phyloP scores from a whole-genome alignment of 2,888 invertebrate genomes.

The Prenolepis imparis region DNA sequence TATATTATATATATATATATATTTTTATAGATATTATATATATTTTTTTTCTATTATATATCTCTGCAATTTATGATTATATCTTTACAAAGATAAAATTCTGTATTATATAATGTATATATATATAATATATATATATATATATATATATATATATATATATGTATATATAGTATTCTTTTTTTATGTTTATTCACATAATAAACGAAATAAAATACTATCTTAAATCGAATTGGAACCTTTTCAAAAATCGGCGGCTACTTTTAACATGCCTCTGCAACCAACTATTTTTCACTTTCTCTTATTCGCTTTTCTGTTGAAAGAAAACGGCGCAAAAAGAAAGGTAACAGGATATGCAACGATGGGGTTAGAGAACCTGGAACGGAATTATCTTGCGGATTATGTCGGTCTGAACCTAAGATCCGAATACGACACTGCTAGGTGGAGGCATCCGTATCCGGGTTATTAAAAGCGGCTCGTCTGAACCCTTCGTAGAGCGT shows the following conservation, averaged over 20 bases:
- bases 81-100: background rate
- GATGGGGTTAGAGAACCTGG: slow-evolving; percentile 73
- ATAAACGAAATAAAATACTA: background rate
- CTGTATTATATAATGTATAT: no score
- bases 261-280: background rate
- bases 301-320: slow-evolving; percentile 1
- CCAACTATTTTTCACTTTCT: background rate
- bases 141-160: no score
- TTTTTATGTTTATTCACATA: background rate
- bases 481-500: slow-evolving; percentile 67
- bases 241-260: slow-evolving; percentile 14
- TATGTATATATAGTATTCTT: background rate
- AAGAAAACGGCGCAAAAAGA: slow-evolving; percentile 57
- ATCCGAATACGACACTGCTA: slow-evolving; percentile 80
- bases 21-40: no score
- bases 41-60: background rate
- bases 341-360: slow-evolving; percentile 73
- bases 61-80: no score
- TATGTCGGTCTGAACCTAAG: slow-evolving; percentile 68
- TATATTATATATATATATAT: no score
- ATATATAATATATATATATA: no score
- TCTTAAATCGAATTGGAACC: background rate
- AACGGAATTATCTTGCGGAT: slow-evolving; percentile 78
- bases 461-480: slow-evolving; percentile 83
- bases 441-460: slow-evolving; percentile 81